Evolutionary conservation across 92 coral and sea anemone genomes (phyloP).

Genomic region (Zoanthus sansibaricus): DNA sequence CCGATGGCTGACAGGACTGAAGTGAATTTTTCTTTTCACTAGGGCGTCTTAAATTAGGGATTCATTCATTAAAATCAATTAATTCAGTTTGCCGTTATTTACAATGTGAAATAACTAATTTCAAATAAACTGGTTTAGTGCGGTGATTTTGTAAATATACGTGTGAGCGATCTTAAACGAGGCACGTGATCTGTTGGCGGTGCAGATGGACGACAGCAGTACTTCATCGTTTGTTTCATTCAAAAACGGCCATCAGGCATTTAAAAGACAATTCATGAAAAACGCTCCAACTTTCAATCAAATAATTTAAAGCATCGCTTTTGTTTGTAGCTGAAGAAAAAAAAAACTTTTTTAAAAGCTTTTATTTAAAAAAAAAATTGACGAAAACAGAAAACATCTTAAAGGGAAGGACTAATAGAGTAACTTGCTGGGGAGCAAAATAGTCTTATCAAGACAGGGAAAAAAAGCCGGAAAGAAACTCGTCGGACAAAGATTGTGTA

Average conservation of each 20-base stretch:
- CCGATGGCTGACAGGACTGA: constrained; percentile 40
- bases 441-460: constrained; percentile 61
- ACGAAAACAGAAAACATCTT: background rate
- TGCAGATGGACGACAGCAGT: constrained; percentile 48
- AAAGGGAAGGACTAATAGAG: no score
- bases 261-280: constrained; percentile 20
- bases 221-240: constrained; percentile 4
- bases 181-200: constrained; percentile 33
- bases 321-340: background rate
- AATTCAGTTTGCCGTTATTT: constrained; percentile 89
- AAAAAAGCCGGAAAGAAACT: constrained; percentile 63
- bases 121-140: constrained; percentile 71
- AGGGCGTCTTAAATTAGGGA: constrained; percentile 72
- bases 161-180: background rate
- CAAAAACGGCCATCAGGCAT: constrained; percentile 38
- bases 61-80: constrained; percentile 90
- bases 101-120: constrained; percentile 91
- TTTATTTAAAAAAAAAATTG: background rate
- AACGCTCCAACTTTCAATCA: constrained; percentile 29
- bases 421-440: constrained; percentile 8
- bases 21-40: constrained; percentile 64
- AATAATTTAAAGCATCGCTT: constrained; percentile 1
- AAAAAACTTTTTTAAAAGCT: background rate
- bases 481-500: constrained; percentile 34
- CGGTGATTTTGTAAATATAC: constrained; percentile 26